Percentiles rank a stretch among this genome's conserved stretches.
phyloP scores from a whole-genome alignment of 2,888 invertebrate genomes.

The Onthophagus sagittarius region DNA sequence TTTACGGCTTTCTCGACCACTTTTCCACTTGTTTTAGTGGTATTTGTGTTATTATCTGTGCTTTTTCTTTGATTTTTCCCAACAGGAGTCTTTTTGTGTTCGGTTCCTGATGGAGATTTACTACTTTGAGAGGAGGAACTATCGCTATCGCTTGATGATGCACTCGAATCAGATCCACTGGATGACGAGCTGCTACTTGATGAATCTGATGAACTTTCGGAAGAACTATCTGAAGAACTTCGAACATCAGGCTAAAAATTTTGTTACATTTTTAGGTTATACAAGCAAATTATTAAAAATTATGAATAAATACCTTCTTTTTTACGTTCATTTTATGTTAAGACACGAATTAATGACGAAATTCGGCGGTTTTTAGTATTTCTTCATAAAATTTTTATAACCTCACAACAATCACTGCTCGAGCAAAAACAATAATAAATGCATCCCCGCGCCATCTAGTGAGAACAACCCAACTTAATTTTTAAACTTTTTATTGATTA shows the following conservation, averaged over 20 bases:
- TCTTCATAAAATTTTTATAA: background rate
- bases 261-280: background rate
- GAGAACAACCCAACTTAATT: background rate
- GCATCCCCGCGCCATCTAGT: background rate
- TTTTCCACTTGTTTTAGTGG: constrained; percentile 19
- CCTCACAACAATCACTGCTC: background rate
- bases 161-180: constrained; percentile 62
- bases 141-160: constrained; percentile 68
- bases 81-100: constrained; percentile 40
- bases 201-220: constrained; percentile 65
- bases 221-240: constrained; percentile 58
- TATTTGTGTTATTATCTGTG: constrained; percentile 31
- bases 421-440: background rate
- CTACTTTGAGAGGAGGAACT: constrained; percentile 56
- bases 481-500: background rate
- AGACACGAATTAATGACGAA: background rate
- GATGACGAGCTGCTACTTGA: constrained; percentile 66
- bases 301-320: background rate
- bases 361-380: background rate
- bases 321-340: constrained; percentile 7
- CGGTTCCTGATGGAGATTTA: constrained; percentile 38
- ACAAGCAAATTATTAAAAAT: background rate
- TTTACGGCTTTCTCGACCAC: constrained; percentile 30
- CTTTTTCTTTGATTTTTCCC: constrained; percentile 43
- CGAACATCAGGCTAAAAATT: constrained; percentile 15